Conservation (phyloP, 2,113 vertebrate genomes). For the Chloebia gouldiae region DNA sequence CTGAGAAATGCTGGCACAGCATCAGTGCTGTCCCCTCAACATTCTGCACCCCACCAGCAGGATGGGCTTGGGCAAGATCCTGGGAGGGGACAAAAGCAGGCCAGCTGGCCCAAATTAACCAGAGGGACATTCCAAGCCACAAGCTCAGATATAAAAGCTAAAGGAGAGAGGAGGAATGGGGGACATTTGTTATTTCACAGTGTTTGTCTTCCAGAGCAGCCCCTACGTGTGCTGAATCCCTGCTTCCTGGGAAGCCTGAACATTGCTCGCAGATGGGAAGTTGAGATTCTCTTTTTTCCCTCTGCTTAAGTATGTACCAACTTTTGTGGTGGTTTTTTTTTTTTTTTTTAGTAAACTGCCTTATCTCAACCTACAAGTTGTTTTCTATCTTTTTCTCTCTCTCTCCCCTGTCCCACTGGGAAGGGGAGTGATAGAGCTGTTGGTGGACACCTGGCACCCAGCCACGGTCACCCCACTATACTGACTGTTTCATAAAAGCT, state of each 20-base stretch:
- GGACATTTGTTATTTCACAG: not conserved
- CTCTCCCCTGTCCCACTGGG: not conserved
- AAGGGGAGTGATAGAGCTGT: not conserved
- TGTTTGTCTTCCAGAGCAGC: not conserved
- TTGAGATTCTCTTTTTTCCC: not conserved
- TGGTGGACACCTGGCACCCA: not conserved
- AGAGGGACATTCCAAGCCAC: not conserved
- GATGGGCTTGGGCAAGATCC: not conserved
- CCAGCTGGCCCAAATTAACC: not conserved
- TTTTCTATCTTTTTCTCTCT: not conserved
- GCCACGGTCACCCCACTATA: too few species aligned
- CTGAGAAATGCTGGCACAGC: not conserved
- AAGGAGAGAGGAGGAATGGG: too few species aligned
- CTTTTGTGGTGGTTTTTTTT: too few species aligned
- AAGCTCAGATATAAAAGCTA: not conserved
- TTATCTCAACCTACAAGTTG: not conserved
- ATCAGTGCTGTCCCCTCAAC: not conserved
- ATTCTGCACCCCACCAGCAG: not conserved
- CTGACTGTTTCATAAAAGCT: not conserved
- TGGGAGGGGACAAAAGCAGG: not conserved
- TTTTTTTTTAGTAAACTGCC: not conserved
- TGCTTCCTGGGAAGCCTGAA: not conserved
- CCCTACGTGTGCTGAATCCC: rapidly evolving
- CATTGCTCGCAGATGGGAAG: rapidly evolving
- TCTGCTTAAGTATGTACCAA: not conserved